Percentiles rank a stretch among this genome's conserved stretches.
Conservation (phyloP, 2,113 vertebrate genomes). For the Cyanocitta stelleri region DNA sequence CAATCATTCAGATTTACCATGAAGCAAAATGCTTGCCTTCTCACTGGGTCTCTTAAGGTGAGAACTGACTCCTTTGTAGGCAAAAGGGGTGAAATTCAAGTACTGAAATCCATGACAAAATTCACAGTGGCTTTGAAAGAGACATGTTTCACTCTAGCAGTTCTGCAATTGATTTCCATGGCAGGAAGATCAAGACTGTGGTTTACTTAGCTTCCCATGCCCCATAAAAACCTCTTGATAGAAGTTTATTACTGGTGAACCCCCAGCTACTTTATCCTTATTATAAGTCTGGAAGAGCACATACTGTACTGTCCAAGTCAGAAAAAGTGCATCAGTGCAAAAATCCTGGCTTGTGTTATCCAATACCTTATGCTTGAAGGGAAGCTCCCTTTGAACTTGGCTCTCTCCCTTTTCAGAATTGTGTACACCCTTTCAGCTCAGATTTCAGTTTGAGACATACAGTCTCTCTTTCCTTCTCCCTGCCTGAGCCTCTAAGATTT, state of each 20-base stretch:
- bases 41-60: neutral
- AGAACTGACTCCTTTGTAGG: neutral
- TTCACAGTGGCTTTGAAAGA: neutral
- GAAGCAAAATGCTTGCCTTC: neutral
- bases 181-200: neutral
- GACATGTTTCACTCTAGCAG: neutral
- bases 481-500: neutral
- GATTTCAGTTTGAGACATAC: neutral
- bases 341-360: neutral
- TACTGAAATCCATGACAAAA: neutral
- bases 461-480: neutral
- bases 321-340: neutral
- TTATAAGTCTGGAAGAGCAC: neutral
- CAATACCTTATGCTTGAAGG: neutral
- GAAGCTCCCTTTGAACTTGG: neutral
- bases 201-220: neutral
- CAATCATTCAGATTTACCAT: neutral
- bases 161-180: neutral
- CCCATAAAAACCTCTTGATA: neutral
- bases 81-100: neutral
- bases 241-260: neutral
- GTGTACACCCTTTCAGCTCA: neutral
- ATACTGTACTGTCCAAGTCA: neutral
- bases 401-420: neutral
- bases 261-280: neutral